Evolutionary conservation across 2,113 vertebrate species (phyloP), one percentile per base, ranked within the genome.

Genomic region (Cephalopholis sonnerati): DNA sequence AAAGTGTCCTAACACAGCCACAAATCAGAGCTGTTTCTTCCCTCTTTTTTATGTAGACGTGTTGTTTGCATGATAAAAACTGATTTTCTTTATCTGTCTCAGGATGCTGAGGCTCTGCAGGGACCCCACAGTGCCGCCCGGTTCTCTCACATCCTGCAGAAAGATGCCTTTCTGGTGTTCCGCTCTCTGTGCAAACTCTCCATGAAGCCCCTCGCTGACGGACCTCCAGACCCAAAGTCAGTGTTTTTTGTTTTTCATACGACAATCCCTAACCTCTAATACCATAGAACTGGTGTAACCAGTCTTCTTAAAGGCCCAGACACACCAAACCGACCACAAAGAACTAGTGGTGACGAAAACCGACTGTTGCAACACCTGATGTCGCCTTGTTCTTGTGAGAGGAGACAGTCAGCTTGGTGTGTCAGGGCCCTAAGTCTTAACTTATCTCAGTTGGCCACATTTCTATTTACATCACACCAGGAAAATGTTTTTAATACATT

Each of bases 211-310:
- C 96, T 99, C 1, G 97, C 97, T n/a, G 98, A 99, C 65, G 98
- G 98, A 46, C 97, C 97, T n/a, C 98, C 98, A 48, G 98, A 99
- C 93, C 98, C 98, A 87, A 99, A 97, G 98, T 99, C 93, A 96
- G 94, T 77, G 4, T 18, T 55, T 48, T 29, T 29, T 13, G n/a
- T n/a, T n/a, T 2, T 57, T 25, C 8, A 25, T 39, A 15, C 24
- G 1, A 44, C 12, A 7, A 17, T n/a, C 18, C 5, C 24, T 7
- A 36, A 61, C 12, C 17, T 55, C 9, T 9, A 25, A 65, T 18
- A 44, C 1, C 32, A 36, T 36, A 36, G 7, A 36, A 36, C 32
- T 36, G 32, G 32, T 36, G 7, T 36, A 36, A 36, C 32, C 32
- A 36, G 32, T 8, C 32, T 36, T 7, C 32, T 7, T 36, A 36